Evolutionary conservation across 1,140 invertebrate species (phyloP).

Genomic region (Drosophila watanabei): DNA sequence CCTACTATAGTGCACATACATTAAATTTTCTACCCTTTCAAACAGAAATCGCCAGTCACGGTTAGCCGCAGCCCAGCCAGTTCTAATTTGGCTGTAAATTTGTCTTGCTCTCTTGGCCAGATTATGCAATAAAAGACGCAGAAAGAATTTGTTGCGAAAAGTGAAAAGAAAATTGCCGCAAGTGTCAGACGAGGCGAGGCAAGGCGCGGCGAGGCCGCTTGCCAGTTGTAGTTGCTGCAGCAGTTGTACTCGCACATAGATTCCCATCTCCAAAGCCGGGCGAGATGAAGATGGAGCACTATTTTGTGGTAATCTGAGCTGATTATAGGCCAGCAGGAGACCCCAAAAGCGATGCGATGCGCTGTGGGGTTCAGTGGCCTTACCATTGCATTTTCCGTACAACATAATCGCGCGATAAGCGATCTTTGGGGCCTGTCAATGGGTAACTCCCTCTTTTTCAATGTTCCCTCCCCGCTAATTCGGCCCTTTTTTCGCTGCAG

Average conservation of each 20-base stretch:
- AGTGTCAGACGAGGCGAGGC: conserved; percentile 59
- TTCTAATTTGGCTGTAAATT: conserved; percentile 81
- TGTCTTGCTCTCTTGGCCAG: conserved; percentile 71
- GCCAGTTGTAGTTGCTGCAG: conserved; percentile 15
- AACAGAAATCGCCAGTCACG: conserved; percentile 65
- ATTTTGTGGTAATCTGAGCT: conserved; percentile 60
- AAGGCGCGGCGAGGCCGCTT: neutral
- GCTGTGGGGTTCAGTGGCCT: conserved; percentile 58
- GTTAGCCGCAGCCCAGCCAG: conserved; percentile 66
- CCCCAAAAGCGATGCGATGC: conserved; percentile 22
- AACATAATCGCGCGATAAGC: conserved; percentile 81
- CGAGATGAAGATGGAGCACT: conserved; percentile 40
- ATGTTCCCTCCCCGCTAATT: conserved; percentile 63
- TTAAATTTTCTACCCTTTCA: neutral
- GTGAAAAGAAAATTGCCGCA: conserved; percentile 79
- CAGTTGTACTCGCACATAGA: conserved; percentile 7
- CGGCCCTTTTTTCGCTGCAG: conserved; percentile 41
- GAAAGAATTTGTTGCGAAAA: conserved; percentile 58
- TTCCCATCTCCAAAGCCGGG: neutral
- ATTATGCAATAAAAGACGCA: conserved; percentile 78
- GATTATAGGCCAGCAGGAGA: conserved; percentile 57
- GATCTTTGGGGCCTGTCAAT: conserved; percentile 77
- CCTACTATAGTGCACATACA: conserved; percentile 6
- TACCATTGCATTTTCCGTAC: conserved; percentile 56
- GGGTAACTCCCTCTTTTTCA: conserved; percentile 51